A percentile compares a stretch with the other conserved stretches of the same genome.
These are phyloP conservation scores for Dryobotodes eremita DNA, from an alignment of 2,888 invertebrate species.

Conservation along the genomic window DNA sequence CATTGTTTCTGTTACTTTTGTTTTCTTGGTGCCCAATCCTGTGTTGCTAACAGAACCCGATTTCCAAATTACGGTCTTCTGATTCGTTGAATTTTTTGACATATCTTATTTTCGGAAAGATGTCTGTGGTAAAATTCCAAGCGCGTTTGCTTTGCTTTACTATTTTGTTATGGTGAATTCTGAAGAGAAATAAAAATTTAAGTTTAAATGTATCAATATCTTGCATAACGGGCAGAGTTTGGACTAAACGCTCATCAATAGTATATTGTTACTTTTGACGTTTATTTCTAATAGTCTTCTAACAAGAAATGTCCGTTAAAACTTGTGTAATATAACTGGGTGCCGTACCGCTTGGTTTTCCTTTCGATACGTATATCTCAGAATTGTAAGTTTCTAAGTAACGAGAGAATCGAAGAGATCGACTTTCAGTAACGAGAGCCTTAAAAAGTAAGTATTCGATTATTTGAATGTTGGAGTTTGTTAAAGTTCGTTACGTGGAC, in stretches of 20 bases:
- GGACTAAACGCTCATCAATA: conserved; percentile 9
- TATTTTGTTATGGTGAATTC: conserved; percentile 67
- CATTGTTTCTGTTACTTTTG: too few relatives aligned
- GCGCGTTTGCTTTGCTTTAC: conserved; percentile 58
- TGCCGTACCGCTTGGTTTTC: conserved; percentile 61
- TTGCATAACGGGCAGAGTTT: conserved; percentile 31
- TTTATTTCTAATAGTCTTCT: neutral
- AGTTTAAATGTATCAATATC: conserved; percentile 45
- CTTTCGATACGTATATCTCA: conserved; percentile 30
- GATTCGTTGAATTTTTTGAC: conserved; percentile 45
- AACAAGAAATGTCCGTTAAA: conserved; percentile 33
- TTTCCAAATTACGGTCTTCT: conserved; percentile 3
- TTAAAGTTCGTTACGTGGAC: conserved; percentile 40
- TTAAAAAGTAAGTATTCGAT: conserved; percentile 47
- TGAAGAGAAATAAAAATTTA: conserved; percentile 57
- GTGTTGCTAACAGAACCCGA: neutral
- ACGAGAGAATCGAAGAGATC: conserved; percentile 19
- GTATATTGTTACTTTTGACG: conserved; percentile 21
- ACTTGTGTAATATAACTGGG: conserved; percentile 35
- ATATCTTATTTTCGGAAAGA: conserved; percentile 21
- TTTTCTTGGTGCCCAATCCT: neutral
- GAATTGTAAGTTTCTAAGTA: conserved; percentile 30
- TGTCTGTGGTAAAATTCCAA: conserved; percentile 64
- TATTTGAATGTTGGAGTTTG: neutral
- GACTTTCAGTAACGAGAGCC: conserved; percentile 19